A percentile compares a stretch with the other conserved stretches of the same genome.
phyloP scores from a whole-genome alignment of 2,888 invertebrate species.

The Allolobophora icterica region DNA sequence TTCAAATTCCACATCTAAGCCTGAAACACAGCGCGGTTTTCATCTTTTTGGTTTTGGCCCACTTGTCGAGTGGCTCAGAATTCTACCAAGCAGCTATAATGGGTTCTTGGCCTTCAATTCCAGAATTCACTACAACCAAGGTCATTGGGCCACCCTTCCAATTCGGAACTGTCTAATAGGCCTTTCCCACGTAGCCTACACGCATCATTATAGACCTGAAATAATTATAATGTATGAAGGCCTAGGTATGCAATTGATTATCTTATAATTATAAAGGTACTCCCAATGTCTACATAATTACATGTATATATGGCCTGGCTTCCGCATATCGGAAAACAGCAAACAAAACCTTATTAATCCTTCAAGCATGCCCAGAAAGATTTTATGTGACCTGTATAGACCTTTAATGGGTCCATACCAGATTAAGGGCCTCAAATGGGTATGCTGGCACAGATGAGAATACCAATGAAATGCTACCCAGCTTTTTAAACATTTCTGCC shows the following conservation, averaged over 20 bases:
- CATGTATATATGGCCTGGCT: too few species aligned
- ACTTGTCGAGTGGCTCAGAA: not conserved
- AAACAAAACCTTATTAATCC: too few species aligned
- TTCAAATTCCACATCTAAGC: too few species aligned
- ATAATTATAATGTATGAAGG: not conserved
- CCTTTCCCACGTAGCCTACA: not conserved
- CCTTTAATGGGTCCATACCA: too few species aligned
- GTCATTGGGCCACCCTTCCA: not conserved
- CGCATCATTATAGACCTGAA: not conserved
- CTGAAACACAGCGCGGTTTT: not conserved
- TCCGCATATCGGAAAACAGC: too few species aligned
- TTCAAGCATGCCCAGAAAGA: too few species aligned
- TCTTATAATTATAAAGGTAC: not conserved
- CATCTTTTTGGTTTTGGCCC: too few species aligned
- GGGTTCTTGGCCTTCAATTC: not conserved
- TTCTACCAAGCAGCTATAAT: not conserved
- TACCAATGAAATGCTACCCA: not conserved
- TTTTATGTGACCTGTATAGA: too few species aligned
- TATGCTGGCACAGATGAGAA: not conserved
- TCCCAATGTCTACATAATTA: conserved; percentile 8
- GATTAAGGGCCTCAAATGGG: too few species aligned
- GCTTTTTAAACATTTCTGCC: not conserved
- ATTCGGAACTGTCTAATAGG: not conserved
- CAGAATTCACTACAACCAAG: not conserved
- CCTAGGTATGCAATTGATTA: not conserved